These are phyloP conservation scores for Bolinopsis microptera DNA, from an alignment of 37 sponge, comb jelly and placozoan genomes.

Conservation along the genomic window DNA sequence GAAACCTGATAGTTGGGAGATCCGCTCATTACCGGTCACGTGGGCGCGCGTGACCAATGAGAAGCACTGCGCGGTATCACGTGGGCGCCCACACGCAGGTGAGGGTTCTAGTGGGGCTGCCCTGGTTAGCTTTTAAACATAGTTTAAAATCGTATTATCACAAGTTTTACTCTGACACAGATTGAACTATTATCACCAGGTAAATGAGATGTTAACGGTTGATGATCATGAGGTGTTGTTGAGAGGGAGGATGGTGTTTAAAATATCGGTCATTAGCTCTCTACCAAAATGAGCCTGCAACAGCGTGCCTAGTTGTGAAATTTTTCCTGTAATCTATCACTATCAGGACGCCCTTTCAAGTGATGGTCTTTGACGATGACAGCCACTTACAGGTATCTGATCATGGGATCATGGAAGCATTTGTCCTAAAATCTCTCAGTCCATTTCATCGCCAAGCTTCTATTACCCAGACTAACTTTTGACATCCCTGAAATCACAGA, in stretches of 20 bases:
- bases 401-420: too few relatives aligned
- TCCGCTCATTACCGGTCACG: not conserved
- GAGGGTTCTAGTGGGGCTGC: not conserved
- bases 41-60: not conserved
- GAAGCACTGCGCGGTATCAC: not conserved
- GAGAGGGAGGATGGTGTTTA: not conserved
- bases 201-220: not conserved
- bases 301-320: too few relatives aligned
- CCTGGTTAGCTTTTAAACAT: not conserved
- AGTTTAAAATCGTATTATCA: constrained; percentile 43
- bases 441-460: too few relatives aligned
- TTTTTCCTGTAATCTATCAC: too few relatives aligned
- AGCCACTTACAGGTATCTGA: too few relatives aligned
- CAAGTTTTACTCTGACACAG: not conserved
- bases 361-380: too few relatives aligned
- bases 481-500: too few relatives aligned
- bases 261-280: not conserved
- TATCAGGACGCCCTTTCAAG: too few relatives aligned
- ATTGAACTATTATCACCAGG: not conserved
- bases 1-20: not conserved
- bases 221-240: not conserved
- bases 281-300: too few relatives aligned
- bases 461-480: too few relatives aligned
- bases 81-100: not conserved
- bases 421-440: too few relatives aligned